These are phyloP conservation scores for Aquatica leii DNA, from an alignment of 2,888 invertebrate species.

Conservation along the genomic window DNA sequence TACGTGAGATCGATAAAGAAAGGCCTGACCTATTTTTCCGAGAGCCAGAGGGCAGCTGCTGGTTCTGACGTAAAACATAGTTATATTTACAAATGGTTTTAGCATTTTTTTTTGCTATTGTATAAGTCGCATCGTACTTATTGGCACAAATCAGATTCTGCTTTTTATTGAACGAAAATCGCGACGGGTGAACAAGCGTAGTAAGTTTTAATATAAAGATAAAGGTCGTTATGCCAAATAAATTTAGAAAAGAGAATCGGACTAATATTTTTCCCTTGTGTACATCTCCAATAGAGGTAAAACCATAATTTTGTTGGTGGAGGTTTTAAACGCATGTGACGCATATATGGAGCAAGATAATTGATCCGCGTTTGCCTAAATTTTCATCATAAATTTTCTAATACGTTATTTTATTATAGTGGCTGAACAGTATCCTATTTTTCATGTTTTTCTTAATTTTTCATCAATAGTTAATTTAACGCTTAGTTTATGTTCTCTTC, in stretches of 20 bases:
- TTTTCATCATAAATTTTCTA: too few species aligned
- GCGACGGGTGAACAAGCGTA: not conserved
- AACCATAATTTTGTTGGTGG: constrained; percentile 10
- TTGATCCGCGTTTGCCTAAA: constrained; percentile 18
- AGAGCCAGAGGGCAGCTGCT: constrained; percentile 1
- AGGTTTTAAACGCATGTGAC: constrained; percentile 20
- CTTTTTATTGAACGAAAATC: not conserved
- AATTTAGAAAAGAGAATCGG: constrained; percentile 4
- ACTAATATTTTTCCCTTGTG: constrained; percentile 16
- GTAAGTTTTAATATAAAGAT: not conserved
- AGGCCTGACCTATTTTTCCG: not conserved
- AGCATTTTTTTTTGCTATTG: not conserved
- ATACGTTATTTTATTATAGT: too few species aligned
- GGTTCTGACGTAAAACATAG: not conserved
- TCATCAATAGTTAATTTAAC: constrained; percentile 32
- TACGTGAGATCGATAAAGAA: not conserved
- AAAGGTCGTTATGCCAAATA: not conserved
- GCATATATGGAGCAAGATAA: constrained; percentile 23
- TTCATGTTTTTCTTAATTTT: constrained; percentile 27
- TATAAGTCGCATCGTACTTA: not conserved
- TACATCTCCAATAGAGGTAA: constrained; percentile 12
- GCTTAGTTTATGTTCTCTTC: constrained; percentile 23
- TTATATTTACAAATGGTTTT: not conserved
- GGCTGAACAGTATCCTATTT: not conserved
- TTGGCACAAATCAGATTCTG: not conserved